Evolutionary conservation across 2,888 invertebrate species (phyloP).

Genomic region (Cordylochernes scorpioides): DNA sequence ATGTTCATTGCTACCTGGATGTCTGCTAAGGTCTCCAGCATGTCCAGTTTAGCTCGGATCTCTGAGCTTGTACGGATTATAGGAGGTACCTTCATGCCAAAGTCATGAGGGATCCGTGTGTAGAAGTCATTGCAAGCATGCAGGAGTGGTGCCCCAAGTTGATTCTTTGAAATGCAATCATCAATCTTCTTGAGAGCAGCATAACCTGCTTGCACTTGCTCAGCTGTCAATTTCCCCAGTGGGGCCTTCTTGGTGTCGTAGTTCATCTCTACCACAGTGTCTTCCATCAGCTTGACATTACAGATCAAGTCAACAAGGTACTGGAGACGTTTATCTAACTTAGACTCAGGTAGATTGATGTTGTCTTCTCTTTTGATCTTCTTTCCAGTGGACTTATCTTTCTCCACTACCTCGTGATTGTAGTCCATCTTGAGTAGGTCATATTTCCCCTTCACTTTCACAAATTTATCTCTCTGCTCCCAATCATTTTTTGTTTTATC

Average conservation of each 20-base stretch:
- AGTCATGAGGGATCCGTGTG: slow-evolving; percentile 27
- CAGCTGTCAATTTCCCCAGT: slow-evolving; percentile 26
- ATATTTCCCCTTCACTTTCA: slow-evolving; percentile 25
- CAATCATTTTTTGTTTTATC: slow-evolving; percentile 28
- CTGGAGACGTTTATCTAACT: too few relatives aligned
- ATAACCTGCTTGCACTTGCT: slow-evolving; percentile 27
- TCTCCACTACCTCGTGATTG: slow-evolving; percentile 12
- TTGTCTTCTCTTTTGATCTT: too few relatives aligned
- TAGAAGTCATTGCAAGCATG: slow-evolving; percentile 28
- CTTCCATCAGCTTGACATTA: slow-evolving; percentile 26
- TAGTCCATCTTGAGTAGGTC: slow-evolving; percentile 25
- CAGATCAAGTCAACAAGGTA: slow-evolving; percentile 24
- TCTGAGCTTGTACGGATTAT: slow-evolving; percentile 22
- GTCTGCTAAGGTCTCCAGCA: slow-evolving; percentile 42
- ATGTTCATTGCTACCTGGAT: slow-evolving; percentile 81
- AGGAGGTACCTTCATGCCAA: slow-evolving; percentile 27
- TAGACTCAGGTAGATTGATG: too few relatives aligned
- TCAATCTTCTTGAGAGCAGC: slow-evolving; percentile 25
- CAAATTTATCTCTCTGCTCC: slow-evolving; percentile 20
- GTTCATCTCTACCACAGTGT: slow-evolving; percentile 25
- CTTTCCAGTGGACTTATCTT: not conserved
- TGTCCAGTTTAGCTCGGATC: slow-evolving; percentile 22
- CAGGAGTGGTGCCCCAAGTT: slow-evolving; percentile 17
- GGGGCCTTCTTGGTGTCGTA: slow-evolving; percentile 27
- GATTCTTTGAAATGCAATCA: slow-evolving; percentile 18